A percentile compares a stretch with the other conserved stretches of the same genome.
Evolutionary conservation across 2,888 invertebrate genomes (phyloP).

Genomic region (Carabus problematicus): DNA sequence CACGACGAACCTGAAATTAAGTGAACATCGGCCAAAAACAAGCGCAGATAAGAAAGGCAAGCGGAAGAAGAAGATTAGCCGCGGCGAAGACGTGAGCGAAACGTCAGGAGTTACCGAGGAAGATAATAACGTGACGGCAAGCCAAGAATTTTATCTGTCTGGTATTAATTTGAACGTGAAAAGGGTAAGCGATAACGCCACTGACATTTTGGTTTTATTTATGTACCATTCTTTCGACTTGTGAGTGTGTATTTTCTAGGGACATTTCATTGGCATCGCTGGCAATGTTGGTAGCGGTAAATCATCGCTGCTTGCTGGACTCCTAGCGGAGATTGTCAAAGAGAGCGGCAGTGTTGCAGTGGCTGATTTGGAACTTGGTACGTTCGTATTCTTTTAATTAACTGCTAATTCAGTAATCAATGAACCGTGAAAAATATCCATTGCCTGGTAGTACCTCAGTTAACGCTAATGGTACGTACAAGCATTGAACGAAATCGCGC

Average conservation of each 20-base stretch:
- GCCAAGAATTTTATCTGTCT: constrained; percentile 54
- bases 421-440: no score
- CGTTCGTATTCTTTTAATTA: constrained; percentile 35
- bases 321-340: constrained; percentile 84
- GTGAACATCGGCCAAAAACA: constrained; percentile 43
- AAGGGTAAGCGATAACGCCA: constrained; percentile 53
- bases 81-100: constrained; percentile 47
- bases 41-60: constrained; percentile 62
- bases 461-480: no score
- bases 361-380: constrained; percentile 71
- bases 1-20: constrained; percentile 48
- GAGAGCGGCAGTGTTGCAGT: constrained; percentile 73
- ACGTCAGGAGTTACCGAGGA: constrained; percentile 27
- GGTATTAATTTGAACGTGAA: constrained; percentile 58
- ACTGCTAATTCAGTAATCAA: no score
- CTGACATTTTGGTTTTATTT: background rate
- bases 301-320: constrained; percentile 81
- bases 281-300: constrained; percentile 94
- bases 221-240: no score
- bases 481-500: no score
- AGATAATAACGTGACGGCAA: constrained; percentile 25
- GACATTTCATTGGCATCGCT: constrained; percentile 83
- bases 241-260: constrained; percentile 68
- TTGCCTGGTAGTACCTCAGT: no score
- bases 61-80: constrained; percentile 55